Percentiles rank a stretch among this genome's conserved stretches.
These are phyloP conservation scores for Falcaria lacertinaria DNA, from an alignment of 2,888 invertebrate species.

Conservation along the genomic window DNA sequence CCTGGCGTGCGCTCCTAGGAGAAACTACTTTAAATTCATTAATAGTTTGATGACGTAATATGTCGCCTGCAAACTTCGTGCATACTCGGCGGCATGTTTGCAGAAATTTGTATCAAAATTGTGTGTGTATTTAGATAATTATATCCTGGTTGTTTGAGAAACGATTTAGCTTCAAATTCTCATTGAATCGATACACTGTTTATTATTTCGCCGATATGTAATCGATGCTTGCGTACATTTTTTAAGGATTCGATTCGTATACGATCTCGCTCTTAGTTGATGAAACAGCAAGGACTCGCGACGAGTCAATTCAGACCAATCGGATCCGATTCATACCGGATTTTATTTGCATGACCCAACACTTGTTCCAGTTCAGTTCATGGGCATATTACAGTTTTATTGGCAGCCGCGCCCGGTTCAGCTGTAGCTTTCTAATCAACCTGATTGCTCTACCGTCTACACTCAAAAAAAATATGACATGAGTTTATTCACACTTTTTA, in stretches of 20 bases:
- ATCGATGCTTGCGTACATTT: not conserved
- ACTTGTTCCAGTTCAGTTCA: constrained; percentile 9
- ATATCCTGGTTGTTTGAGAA: too few relatives aligned
- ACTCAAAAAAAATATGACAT: not conserved
- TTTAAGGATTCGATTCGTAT: not conserved
- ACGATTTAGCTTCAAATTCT: too few relatives aligned
- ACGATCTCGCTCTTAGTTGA: not conserved
- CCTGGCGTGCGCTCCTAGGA: not conserved
- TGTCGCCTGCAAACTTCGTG: not conserved
- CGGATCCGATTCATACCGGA: constrained; percentile 14
- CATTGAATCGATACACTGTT: too few relatives aligned
- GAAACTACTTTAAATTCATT: not conserved
- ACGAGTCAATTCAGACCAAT: constrained; percentile 5
- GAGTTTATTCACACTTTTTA: too few relatives aligned
- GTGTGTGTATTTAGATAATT: too few relatives aligned
- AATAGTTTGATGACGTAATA: not conserved
- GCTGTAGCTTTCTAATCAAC: constrained; percentile 8
- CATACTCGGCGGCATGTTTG: not conserved
- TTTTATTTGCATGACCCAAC: constrained; percentile 12
- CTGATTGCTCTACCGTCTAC: constrained; percentile 11
- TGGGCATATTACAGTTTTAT: constrained; percentile 11
- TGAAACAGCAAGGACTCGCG: not conserved
- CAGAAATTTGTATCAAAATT: not conserved
- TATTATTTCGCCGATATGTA: too few relatives aligned
- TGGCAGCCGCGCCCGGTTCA: constrained; percentile 8